These are phyloP conservation scores for Sorex fumeus DNA, from an alignment of 2,113 vertebrate species.

Conservation along the genomic window DNA sequence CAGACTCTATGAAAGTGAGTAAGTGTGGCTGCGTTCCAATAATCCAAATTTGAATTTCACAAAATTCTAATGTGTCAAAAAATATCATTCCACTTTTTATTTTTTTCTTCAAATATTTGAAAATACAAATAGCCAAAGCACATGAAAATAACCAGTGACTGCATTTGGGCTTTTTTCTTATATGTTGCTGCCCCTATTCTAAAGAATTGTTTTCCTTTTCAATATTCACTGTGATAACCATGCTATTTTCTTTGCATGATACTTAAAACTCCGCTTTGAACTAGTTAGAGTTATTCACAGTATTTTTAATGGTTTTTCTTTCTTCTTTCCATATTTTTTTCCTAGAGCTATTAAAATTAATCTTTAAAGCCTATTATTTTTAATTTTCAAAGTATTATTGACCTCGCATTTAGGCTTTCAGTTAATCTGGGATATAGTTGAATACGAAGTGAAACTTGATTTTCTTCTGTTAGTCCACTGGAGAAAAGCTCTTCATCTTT, in stretches of 20 bases:
- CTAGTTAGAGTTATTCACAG: not conserved
- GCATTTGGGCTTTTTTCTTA: not conserved
- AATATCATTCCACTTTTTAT: constrained; percentile 15
- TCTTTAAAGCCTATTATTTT: not conserved
- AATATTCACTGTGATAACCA: not conserved
- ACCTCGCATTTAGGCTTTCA: not conserved
- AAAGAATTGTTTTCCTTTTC: not conserved
- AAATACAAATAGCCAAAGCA: not conserved
- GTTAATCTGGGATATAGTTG: not conserved
- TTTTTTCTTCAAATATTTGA: constrained; percentile 45
- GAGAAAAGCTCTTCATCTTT: not conserved
- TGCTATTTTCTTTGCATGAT: not conserved
- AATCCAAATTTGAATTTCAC: constrained; percentile 38
- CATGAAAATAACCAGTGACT: not conserved
- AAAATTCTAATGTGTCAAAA: constrained; percentile 23
- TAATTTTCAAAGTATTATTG: not conserved
- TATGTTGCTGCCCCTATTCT: not conserved
- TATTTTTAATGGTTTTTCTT: not conserved
- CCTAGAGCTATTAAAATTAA: not conserved
- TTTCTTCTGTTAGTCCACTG: rapidly evolving
- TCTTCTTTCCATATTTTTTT: not conserved
- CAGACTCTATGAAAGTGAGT: not conserved
- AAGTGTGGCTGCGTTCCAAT: not conserved
- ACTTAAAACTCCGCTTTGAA: not conserved
- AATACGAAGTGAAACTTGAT: not conserved